Conservation (phyloP, 2,888 invertebrate genomes). For the Neoascia interrupta region DNA sequence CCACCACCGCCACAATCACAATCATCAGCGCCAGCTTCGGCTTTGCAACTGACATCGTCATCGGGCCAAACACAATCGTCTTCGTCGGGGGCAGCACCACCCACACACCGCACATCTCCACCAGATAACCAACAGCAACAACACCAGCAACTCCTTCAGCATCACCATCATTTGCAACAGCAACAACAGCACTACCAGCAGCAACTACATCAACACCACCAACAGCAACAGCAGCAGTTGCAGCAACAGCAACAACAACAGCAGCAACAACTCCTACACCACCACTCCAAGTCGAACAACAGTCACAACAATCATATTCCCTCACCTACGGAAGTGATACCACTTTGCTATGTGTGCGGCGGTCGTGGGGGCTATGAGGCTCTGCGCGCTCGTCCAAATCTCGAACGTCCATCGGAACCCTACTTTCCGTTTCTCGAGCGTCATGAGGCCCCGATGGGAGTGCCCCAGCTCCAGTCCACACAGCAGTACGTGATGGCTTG, state of each 20-base stretch:
- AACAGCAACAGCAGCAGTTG: conserved; percentile 69
- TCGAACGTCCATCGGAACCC: conserved; percentile 86
- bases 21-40: conserved; percentile 69
- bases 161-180: conserved; percentile 41
- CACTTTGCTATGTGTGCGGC: conserved; percentile 87
- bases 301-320: conserved; percentile 61
- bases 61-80: conserved; percentile 55
- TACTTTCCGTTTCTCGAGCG: conserved; percentile 95
- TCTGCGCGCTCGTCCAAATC: conserved; percentile 84
- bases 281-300: conserved; percentile 46
- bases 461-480: conserved; percentile 78
- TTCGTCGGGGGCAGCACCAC: conserved; percentile 47
- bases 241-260: conserved; percentile 63
- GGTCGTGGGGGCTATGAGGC: conserved; percentile 84
- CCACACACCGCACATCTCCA: conserved; percentile 60
- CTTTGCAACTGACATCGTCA: conserved; percentile 40
- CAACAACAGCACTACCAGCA: conserved; percentile 46
- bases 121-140: conserved; percentile 57
- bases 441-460: conserved; percentile 90
- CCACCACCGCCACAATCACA: conserved; percentile 54
- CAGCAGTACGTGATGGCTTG: conserved; percentile 86
- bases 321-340: conserved; percentile 71
- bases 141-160: conserved; percentile 27
- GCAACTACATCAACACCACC: conserved; percentile 62
- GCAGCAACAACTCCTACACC: conserved; percentile 68